Conservation (phyloP, 1,140 invertebrate species). For the Paralvinella palmiformis region DNA sequence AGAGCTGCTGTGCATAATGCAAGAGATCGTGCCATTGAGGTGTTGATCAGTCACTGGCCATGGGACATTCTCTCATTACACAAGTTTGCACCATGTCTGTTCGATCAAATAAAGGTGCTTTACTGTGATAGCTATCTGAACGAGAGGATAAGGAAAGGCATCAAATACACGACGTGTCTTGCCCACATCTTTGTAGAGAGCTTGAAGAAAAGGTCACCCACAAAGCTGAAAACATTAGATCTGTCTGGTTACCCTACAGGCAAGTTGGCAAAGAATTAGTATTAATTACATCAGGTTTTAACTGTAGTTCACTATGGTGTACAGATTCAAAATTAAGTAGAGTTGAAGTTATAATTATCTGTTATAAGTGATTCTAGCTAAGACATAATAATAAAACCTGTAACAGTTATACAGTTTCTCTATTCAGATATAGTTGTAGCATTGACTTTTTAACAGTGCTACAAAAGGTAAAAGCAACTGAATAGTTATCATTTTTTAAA, state of each 20-base stretch:
- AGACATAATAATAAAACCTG: no score
- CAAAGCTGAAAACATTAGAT: conserved; percentile 32
- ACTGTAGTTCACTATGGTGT: no score
- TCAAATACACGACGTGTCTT: conserved; percentile 37
- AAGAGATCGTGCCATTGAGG: conserved; percentile 31
- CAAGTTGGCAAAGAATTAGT: conserved; percentile 14
- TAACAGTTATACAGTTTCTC: no score
- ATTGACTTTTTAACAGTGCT: no score
- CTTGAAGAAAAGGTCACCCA: conserved; percentile 28
- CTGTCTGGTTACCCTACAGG: conserved; percentile 38
- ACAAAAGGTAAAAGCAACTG: no score
- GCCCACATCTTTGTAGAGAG: conserved; percentile 35
- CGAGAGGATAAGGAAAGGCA: conserved; percentile 27
- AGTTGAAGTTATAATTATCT: no score
- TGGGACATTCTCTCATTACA: conserved; percentile 27
- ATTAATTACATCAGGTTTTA: no score
- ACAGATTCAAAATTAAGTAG: no score
- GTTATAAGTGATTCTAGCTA: no score
- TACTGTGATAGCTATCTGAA: conserved; percentile 27
- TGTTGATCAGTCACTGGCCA: conserved; percentile 32
- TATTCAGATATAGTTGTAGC: no score
- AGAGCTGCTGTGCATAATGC: conserved; percentile 31
- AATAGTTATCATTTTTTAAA: no score
- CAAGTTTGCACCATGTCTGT: conserved; percentile 30
- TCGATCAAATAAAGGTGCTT: conserved; percentile 27